These are phyloP conservation scores for Chelonia mydas DNA, from an alignment of 2,797 vertebrate species.

Conservation along the genomic window DNA sequence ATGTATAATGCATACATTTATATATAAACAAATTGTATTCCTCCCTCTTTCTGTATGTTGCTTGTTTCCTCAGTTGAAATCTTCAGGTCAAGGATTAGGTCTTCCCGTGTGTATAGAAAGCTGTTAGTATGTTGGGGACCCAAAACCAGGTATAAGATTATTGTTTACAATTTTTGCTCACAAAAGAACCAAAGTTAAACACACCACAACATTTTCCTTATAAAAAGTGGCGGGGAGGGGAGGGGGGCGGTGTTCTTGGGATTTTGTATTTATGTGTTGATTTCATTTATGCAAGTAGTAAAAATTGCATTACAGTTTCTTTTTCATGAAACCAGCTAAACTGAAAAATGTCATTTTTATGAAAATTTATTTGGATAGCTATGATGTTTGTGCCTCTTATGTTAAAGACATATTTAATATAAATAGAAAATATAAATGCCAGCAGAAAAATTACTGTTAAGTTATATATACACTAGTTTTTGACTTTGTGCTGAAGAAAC, in stretches of 20 bases:
- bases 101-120: not conserved
- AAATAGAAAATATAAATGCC: not conserved
- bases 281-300: not conserved
- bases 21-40: not conserved
- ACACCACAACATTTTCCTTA: not conserved
- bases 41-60: not conserved
- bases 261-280: not conserved
- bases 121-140: not conserved
- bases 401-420: not conserved
- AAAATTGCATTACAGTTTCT: not conserved
- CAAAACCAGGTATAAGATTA: not conserved
- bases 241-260: not conserved
- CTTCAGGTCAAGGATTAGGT: not conserved
- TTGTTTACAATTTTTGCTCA: not conserved
- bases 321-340: not conserved
- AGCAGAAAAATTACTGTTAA: not conserved
- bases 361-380: not conserved
- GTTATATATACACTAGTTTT: not conserved
- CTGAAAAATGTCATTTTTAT: not conserved
- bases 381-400: not conserved
- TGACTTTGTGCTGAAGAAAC: not conserved
- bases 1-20: not conserved
- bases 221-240: not conserved
- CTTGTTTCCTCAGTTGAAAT: not conserved
- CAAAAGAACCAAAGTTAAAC: not conserved